phyloP scores from a whole-genome alignment of 2,797 vertebrate genomes.

The Echiichthys vipera region DNA sequence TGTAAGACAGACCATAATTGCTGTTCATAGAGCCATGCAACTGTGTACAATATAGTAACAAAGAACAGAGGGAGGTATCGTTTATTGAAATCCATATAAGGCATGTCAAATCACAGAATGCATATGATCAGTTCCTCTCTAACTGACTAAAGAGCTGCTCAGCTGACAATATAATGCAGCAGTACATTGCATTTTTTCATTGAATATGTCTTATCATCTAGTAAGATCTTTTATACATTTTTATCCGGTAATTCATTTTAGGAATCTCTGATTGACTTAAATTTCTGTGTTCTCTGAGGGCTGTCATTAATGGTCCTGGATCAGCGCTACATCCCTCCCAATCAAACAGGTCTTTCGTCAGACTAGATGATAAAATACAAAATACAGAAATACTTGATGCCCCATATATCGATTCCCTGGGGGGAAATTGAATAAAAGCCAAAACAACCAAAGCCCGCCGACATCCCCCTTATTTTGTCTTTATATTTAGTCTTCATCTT shows the following conservation, averaged over 20 bases:
- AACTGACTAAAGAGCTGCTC: background rate
- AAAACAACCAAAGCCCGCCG: too few species aligned
- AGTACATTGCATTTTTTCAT: background rate
- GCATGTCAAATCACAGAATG: background rate
- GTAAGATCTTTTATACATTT: background rate
- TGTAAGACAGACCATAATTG: too few species aligned
- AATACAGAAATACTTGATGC: too few species aligned
- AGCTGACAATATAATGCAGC: background rate
- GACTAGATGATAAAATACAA: too few species aligned
- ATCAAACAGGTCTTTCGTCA: too few species aligned
- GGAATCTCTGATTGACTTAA: background rate
- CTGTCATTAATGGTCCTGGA: background rate
- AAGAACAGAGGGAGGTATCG: background rate
- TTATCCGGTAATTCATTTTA: conserved; percentile 1
- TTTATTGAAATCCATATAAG: background rate
- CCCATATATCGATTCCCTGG: too few species aligned
- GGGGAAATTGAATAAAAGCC: too few species aligned
- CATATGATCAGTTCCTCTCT: background rate
- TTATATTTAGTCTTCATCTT: background rate
- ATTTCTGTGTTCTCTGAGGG: background rate
- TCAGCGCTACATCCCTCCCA: background rate
- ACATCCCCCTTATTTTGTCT: too few species aligned
- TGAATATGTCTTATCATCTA: background rate
- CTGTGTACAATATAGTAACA: background rate
- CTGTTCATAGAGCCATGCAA: too few species aligned